Evolutionary conservation across 2,113 vertebrate species (phyloP).

Genomic region (Otolemur garnettii): DNA sequence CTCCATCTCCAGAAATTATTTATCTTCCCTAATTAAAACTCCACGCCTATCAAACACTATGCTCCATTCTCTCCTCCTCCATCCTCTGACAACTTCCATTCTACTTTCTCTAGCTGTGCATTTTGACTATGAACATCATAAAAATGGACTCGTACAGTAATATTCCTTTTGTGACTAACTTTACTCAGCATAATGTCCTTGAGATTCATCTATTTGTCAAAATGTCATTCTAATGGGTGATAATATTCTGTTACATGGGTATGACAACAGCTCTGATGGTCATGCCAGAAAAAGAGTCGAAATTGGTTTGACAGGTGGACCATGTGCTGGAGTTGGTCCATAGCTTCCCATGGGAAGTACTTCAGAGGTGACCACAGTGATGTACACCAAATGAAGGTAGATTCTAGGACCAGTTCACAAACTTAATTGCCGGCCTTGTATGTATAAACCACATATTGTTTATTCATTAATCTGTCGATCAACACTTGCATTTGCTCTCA

Average conservation of each 20-base stretch:
- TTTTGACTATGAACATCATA: neutral
- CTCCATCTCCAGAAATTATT: neutral
- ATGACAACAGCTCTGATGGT: too few species aligned
- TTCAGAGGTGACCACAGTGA: too few species aligned
- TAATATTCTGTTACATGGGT: neutral
- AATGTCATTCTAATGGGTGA: neutral
- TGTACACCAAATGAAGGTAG: too few species aligned
- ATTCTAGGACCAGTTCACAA: too few species aligned
- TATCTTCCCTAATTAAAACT: neutral
- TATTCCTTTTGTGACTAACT: neutral
- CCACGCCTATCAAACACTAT: too few species aligned
- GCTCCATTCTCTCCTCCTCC: neutral
- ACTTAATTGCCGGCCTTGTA: too few species aligned
- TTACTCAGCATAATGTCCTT: neutral
- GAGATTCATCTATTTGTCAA: neutral
- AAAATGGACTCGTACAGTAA: neutral
- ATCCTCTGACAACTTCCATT: neutral
- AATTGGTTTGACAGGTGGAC: too few species aligned
- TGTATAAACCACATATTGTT: neutral
- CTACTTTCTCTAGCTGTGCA: neutral
- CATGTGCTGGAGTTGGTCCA: too few species aligned
- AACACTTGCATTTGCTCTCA: neutral
- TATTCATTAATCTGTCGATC: neutral
- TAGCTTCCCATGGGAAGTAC: too few species aligned
- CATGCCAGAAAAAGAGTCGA: too few species aligned